Base-by-base conservation (phyloP, 1,140 invertebrate species). In the Bilobella aurantiaca region DNA sequence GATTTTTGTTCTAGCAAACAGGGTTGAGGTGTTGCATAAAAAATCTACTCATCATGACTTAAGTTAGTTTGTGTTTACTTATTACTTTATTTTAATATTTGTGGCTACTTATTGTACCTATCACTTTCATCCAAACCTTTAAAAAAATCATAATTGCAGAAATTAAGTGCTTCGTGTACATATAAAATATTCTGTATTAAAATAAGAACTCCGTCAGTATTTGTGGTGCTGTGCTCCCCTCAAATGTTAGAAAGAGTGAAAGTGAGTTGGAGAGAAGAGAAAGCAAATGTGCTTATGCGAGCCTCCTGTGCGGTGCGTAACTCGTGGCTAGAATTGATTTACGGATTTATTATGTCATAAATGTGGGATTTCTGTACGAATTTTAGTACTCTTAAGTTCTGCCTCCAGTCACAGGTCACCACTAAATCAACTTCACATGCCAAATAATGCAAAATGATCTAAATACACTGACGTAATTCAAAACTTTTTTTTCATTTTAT, bases 341-440 rank as follows among this genome's bases (percentile, higher is more conserved):
- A 53, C 49, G 49, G 49, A 23, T 53, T 53, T 53, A 53, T 53
- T 53, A 53, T 23, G 8, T 23, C 49, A 53, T 53, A 53, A 53
- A 53, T 53, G 49, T 53, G 5, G 49, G 23, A 53, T 16, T 53
- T 53, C 23, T 12, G 25, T 12, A 23, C 21, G 23, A 23, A 53
- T 5, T 53, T 53, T 53, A 53, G 49, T 53, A 53, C 49, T 53
- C 49, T 23, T 5, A 23, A 16, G 49, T 23, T 53, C 49, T 23
- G n/a, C 3, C 21, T 53, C 8, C 5, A 53, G 12, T 23, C 49
- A 53, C 49, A 53, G 12, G 14, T 53, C 12, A 53, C 49, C 23
- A 12, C 49, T 53, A 53, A 53, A 53, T 53, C 49, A 53, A 12
- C 34, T 42, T 12, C 8, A 42, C 8, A 8, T 8, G 8, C 18